These are phyloP conservation scores for Margarornis squamiger DNA, from an alignment of 2,797 vertebrate genomes.

Conservation along the genomic window DNA sequence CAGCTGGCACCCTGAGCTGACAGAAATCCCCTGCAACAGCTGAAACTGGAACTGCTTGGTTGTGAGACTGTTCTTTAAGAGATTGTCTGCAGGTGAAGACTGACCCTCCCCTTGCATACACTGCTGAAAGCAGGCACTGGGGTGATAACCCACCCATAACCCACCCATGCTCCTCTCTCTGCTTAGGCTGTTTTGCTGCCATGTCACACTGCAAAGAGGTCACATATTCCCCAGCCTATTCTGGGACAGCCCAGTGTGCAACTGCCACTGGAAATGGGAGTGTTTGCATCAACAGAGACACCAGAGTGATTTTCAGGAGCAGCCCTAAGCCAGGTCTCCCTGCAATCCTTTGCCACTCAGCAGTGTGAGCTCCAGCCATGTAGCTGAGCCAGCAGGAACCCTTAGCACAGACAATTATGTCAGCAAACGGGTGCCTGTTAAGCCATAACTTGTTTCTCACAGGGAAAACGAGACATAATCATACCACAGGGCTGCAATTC, in stretches of 20 bases:
- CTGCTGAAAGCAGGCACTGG: neutral
- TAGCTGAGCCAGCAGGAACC: slow-evolving; percentile 21
- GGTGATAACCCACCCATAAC: neutral
- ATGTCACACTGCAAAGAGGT: fast-evolving
- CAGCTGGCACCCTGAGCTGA: neutral
- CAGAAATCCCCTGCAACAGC: neutral
- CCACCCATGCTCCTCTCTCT: fast-evolving
- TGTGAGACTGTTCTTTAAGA: neutral
- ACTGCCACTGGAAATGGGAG: neutral
- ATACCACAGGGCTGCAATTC: neutral
- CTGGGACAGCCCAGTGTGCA: neutral
- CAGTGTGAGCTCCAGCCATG: neutral
- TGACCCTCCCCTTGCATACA: neutral
- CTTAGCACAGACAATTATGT: neutral
- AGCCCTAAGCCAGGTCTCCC: neutral
- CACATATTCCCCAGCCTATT: neutral
- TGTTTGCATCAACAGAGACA: neutral
- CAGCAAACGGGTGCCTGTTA: neutral
- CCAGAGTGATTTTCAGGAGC: neutral
- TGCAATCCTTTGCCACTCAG: neutral
- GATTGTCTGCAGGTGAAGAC: neutral
- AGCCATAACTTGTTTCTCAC: slow-evolving; percentile 12
- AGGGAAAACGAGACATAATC: neutral
- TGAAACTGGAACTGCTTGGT: neutral
- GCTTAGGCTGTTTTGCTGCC: neutral